phyloP scores from a whole-genome alignment of 2,888 invertebrate species.

The Cosmia pyralina region DNA sequence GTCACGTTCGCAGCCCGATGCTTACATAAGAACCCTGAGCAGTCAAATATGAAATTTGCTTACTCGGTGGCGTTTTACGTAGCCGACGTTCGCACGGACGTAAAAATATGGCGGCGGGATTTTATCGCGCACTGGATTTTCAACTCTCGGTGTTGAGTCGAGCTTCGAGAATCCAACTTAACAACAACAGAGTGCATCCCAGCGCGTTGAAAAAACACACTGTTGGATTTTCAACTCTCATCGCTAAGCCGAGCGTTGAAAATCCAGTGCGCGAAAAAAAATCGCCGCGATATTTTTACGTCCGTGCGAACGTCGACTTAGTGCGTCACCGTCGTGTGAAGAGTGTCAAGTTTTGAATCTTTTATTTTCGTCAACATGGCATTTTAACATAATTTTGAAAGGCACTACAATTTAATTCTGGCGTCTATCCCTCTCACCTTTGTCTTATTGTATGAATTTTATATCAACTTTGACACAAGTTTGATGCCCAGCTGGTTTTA shows the following conservation, averaged over 20 bases:
- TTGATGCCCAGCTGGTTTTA: neutral
- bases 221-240: no score
- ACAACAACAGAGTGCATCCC: no score
- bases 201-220: no score
- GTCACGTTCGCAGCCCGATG: slow-evolving; percentile 12
- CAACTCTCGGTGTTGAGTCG: no score
- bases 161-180: no score
- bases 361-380: slow-evolving; percentile 6
- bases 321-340: neutral
- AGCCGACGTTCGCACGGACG: no score
- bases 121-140: no score
- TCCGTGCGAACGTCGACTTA: no score
- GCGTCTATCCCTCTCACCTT: neutral
- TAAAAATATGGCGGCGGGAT: no score
- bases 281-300: no score
- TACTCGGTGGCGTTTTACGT: slow-evolving; percentile 12
- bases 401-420: neutral
- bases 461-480: neutral
- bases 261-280: no score
- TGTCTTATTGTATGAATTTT: neutral
- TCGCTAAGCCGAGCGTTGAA: no score
- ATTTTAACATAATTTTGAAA: slow-evolving; percentile 1
- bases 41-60: slow-evolving; percentile 12
- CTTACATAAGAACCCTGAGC: slow-evolving; percentile 25
- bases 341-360: slow-evolving; percentile 4